Evolutionary conservation across 2,113 vertebrate species (phyloP).

Genomic region (Geococcyx californianus): DNA sequence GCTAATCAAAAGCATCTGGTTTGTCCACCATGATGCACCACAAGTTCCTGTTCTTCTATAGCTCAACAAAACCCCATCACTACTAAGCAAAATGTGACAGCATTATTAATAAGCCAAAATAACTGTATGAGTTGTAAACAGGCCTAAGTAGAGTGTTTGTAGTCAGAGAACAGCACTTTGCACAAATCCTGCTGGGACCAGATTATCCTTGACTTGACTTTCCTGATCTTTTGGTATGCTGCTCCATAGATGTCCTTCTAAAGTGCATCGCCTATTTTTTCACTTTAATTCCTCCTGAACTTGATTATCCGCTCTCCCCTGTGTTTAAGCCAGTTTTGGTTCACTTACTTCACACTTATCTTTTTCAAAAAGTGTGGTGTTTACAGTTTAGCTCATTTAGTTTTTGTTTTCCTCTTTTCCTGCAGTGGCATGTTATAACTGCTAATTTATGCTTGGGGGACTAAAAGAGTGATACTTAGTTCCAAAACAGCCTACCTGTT

Average conservation of each 20-base stretch:
- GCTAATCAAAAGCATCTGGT: rapidly evolving
- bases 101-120: neutral
- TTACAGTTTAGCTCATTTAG: constrained; percentile 8
- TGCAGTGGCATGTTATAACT: neutral
- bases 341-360: constrained; percentile 31
- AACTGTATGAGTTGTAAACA: rapidly evolving
- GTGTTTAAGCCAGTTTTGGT: constrained; percentile 34
- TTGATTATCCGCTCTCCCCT: constrained; percentile 2
- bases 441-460: neutral
- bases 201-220: neutral
- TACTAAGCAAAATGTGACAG: rapidly evolving
- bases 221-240: neutral
- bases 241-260: neutral
- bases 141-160: neutral
- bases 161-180: neutral
- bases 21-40: rapidly evolving
- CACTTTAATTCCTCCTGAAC: constrained; percentile 15
- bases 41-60: neutral
- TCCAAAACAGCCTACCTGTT: neutral
- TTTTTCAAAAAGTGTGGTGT: neutral
- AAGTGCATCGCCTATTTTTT: neutral
- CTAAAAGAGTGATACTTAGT: neutral
- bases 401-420: neutral
- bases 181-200: neutral
- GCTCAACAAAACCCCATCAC: rapidly evolving